Evolutionary conservation across 2,113 vertebrate genomes (phyloP), one percentile per base, ranked within the genome.

Genomic region (Phalacrocorax pelagicus): DNA sequence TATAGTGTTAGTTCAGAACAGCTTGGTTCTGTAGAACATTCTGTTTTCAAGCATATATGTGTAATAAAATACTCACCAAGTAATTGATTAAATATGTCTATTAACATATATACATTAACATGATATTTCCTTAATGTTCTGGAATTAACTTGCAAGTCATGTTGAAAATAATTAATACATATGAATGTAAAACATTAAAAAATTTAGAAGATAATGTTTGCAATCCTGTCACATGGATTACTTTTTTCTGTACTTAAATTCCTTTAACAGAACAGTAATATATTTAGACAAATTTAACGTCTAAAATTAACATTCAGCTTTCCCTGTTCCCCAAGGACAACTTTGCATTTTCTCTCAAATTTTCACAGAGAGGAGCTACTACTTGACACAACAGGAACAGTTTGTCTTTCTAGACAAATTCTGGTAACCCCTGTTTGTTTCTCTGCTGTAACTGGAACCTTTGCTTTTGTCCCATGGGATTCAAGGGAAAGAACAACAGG

Each of bases 41-140:
- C 58, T 96, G 90, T 96, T 97, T 97, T 75, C 90, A 83, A 96
- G 59, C 14, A 67, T 88, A 79, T 52, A 84, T 79, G 58, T 93
- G 85, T 74, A 96, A 89, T 85, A 95, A 91, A 97, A 82, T 47
- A 84, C 10, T 92, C 75, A 85, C 80, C 69, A 61, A 92, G 58
- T 95, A 96, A 97, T 94, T 92, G 93, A 92, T 94, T 96, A 96
- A 98, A 92, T 96, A 83, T 85, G 16, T 95, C 77, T 94, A 90
- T 97, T 97, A 96, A 94, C 78, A 90, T 92, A 22, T 61, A 92
- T 4, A 9, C 29, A 93, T 94, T 94, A 90, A 32, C 47, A 84
- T 97, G 55, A 40, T 93, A 94, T 92, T 97, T 97, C 86, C 86
- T 85, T 58, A 81, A 94, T 15, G 44, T 74, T 92, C 29, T 81